phyloP scores from a whole-genome alignment of 2,113 vertebrate species.

The Cygnus buccinator region DNA sequence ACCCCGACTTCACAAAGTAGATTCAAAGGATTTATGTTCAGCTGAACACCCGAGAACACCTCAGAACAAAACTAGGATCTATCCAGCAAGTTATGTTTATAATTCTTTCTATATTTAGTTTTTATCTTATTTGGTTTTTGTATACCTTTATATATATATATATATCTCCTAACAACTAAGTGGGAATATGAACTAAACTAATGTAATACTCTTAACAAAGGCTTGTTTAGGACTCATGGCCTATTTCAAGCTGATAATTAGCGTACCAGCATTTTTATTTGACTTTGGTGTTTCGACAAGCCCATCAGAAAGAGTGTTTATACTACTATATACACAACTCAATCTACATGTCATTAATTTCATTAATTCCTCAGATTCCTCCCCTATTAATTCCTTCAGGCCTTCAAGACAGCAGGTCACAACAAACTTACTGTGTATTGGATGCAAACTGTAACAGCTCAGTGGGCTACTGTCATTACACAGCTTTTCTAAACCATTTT shows the following conservation, averaged over 20 bases:
- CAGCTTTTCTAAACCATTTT: not conserved
- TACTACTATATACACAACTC: not conserved
- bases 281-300: not conserved
- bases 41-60: not conserved
- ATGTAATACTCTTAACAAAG: not conserved
- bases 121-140: not conserved
- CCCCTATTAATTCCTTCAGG: slow-evolving; percentile 22
- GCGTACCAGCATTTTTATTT: not conserved
- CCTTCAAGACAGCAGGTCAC: not conserved
- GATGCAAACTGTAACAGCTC: not conserved
- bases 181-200: not conserved
- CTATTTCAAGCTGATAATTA: not conserved
- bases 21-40: not conserved
- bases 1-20: not conserved
- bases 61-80: not conserved
- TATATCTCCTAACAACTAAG: not conserved
- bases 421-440: not conserved
- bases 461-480: slow-evolving; percentile 9
- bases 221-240: not conserved
- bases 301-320: not conserved
- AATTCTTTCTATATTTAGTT: not conserved
- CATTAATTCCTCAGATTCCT: slow-evolving; percentile 26
- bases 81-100: not conserved
- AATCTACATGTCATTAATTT: not conserved
- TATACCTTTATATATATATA: not conserved